phyloP scores from a whole-genome alignment of 30 jellyfish, hydroid and myxozoan genomes.

The Mastigias papua region DNA sequence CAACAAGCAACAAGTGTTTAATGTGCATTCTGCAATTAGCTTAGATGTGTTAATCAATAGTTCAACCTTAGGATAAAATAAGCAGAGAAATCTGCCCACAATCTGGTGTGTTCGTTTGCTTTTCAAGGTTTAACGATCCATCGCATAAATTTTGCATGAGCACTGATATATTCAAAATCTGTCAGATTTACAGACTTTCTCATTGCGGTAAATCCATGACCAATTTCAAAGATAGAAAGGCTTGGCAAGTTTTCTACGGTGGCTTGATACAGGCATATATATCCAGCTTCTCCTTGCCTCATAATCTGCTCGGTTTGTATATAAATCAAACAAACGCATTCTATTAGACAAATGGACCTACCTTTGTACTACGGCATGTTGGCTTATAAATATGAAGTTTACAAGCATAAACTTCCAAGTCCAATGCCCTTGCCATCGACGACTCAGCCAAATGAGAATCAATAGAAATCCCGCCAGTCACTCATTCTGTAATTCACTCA shows the following conservation, averaged over 20 bases:
- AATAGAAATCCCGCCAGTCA: too few relatives aligned
- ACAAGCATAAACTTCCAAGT: too few relatives aligned
- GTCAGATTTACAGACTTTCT: conserved; percentile 34
- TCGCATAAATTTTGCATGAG: conserved; percentile 32
- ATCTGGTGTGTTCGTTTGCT: conserved; percentile 29
- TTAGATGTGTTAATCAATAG: neutral
- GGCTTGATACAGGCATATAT: conserved; percentile 1
- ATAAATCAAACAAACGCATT: neutral
- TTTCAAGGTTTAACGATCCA: conserved; percentile 38
- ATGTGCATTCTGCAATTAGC: conserved; percentile 3
- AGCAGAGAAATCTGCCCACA: conserved; percentile 27
- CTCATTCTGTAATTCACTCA: too few relatives aligned
- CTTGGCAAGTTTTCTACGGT: neutral
- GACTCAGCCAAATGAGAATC: too few relatives aligned
- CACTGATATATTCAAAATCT: conserved; percentile 16
- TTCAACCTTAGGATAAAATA: conserved; percentile 14
- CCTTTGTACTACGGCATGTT: neutral
- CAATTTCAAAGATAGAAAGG: conserved; percentile 4
- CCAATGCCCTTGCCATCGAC: too few relatives aligned
- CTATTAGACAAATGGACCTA: conserved; percentile 10
- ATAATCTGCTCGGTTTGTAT: conserved; percentile 9
- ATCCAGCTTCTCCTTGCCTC: conserved; percentile 5
- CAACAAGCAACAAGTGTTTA: neutral
- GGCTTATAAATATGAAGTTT: too few relatives aligned
- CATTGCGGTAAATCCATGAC: conserved; percentile 24